phyloP scores from a whole-genome alignment of 2,888 invertebrate genomes.

The Drosophila mimetica region DNA sequence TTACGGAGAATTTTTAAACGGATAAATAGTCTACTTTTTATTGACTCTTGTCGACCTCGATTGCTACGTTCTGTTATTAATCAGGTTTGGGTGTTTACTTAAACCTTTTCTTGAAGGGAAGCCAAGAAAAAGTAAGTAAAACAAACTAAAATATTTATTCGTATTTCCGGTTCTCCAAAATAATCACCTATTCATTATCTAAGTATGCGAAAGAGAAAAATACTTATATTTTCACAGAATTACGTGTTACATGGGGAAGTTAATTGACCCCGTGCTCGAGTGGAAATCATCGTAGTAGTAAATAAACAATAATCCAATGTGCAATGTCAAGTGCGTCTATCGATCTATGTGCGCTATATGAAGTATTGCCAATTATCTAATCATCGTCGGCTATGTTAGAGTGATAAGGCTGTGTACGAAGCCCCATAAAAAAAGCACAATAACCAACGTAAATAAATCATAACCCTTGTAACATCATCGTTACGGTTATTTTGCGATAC shows the following conservation, averaged over 20 bases:
- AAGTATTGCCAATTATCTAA: slow-evolving; percentile 11
- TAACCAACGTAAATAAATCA: slow-evolving; percentile 7
- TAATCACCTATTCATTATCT: too few relatives aligned
- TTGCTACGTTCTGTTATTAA: neutral
- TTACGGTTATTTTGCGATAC: neutral
- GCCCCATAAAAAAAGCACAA: neutral
- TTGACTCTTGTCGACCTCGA: slow-evolving; percentile 3
- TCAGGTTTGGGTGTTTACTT: neutral
- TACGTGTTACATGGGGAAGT: neutral
- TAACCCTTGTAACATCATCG: slow-evolving; percentile 12
- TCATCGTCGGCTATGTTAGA: slow-evolving; percentile 5
- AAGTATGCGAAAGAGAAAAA: too few relatives aligned
- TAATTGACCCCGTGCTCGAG: slow-evolving; percentile 5
- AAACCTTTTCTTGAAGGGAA: too few relatives aligned
- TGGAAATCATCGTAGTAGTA: slow-evolving; percentile 9
- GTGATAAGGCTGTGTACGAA: slow-evolving; percentile 10
- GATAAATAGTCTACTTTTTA: neutral
- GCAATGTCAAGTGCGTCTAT: slow-evolving; percentile 30
- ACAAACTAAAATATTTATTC: too few relatives aligned
- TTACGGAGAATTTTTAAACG: neutral
- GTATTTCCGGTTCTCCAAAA: too few relatives aligned
- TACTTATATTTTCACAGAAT: too few relatives aligned
- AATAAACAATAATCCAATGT: neutral
- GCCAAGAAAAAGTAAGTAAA: too few relatives aligned
- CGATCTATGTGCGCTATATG: neutral